A percentile compares a stretch with the other conserved stretches of the same genome.
Conservation (phyloP, 1,140 invertebrate genomes). For the Tetragnatha versicolor region DNA sequence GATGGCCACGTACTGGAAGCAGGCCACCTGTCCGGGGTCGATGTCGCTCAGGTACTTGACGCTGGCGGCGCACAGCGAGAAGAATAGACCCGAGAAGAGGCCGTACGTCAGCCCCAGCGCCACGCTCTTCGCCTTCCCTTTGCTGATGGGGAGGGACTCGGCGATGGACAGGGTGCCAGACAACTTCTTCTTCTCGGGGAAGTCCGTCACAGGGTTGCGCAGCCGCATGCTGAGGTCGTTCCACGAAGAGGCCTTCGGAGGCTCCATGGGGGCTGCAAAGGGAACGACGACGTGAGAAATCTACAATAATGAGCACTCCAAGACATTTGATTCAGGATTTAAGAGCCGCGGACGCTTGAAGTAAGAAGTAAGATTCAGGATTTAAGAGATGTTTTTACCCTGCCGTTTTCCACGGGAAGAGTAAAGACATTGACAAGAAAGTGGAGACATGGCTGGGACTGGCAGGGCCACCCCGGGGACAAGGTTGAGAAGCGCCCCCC, state of each 20-base stretch:
- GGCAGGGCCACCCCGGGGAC: too few species aligned
- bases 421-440: too few species aligned
- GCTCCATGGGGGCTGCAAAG: neutral
- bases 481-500: too few species aligned
- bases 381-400: too few species aligned
- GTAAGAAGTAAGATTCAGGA: too few species aligned
- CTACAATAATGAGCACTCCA: too few species aligned
- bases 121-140: constrained; percentile 9
- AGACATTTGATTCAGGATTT: too few species aligned
- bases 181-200: neutral
- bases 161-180: neutral
- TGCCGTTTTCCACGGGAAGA: too few species aligned
- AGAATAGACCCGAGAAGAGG: constrained; percentile 77
- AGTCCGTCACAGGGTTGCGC: neutral
- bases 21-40: constrained; percentile 84
- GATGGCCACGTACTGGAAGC: constrained; percentile 82
- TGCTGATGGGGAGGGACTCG: neutral
- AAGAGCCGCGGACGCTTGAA: too few species aligned
- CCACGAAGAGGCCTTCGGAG: neutral
- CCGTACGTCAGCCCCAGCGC: constrained; percentile 34
- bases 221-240: neutral
- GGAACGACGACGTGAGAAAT: neutral
- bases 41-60: constrained; percentile 82
- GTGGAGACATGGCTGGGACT: too few species aligned
- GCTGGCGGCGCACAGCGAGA: constrained; percentile 86